phyloP scores from a whole-genome alignment of 2,888 invertebrate species.

The Panzeria rudis region DNA sequence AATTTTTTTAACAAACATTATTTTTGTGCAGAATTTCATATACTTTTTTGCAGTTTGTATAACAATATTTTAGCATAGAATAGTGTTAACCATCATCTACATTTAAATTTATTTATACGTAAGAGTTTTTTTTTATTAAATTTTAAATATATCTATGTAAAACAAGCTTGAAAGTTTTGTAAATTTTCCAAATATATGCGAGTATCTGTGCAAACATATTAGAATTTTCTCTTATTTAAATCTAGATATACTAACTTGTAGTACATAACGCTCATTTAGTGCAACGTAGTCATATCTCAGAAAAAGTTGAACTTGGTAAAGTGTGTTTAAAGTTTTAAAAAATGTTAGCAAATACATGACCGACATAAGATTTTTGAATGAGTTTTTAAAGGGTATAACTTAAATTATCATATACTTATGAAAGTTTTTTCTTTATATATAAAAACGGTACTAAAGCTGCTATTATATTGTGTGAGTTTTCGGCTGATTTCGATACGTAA shows the following conservation, averaged over 20 bases:
- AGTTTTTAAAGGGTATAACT: too few relatives aligned
- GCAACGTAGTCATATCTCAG: too few relatives aligned
- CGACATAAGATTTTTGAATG: too few relatives aligned
- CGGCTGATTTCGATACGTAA: too few relatives aligned
- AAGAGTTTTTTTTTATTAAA: not conserved
- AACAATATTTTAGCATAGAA: not conserved
- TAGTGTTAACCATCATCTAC: not conserved
- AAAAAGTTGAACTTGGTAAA: too few relatives aligned
- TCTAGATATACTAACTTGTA: not conserved
- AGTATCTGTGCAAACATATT: not conserved
- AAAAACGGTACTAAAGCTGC: too few relatives aligned
- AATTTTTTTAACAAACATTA: not conserved
- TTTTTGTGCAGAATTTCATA: not conserved
- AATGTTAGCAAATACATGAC: too few relatives aligned
- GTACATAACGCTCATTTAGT: too few relatives aligned
- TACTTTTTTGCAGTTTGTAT: not conserved
- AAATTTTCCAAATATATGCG: not conserved
- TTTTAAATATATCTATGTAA: not conserved
- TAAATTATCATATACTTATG: too few relatives aligned
- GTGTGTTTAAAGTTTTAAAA: too few relatives aligned
- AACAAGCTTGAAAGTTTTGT: not conserved
- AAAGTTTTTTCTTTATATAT: too few relatives aligned
- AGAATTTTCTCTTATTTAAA: slow-evolving; percentile 1
- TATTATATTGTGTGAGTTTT: too few relatives aligned
- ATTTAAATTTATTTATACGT: not conserved